Evolutionary conservation across 2,113 vertebrate species (phyloP).

Genomic region (Sula dactylatra): DNA sequence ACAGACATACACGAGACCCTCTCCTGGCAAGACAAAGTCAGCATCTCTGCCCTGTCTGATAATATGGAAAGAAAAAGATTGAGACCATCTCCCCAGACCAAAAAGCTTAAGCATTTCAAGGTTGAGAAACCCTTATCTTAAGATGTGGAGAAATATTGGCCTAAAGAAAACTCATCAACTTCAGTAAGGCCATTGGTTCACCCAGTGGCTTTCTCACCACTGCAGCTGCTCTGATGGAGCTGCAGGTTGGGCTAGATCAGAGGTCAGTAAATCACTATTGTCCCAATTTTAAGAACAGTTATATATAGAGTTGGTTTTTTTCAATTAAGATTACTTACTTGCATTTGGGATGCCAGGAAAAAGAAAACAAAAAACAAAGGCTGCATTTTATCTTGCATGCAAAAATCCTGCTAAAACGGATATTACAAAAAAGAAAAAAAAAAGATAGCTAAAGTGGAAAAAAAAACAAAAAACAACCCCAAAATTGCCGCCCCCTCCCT

Average conservation of each 20-base stretch:
- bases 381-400: slow-evolving; percentile 74
- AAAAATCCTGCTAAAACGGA: slow-evolving; percentile 72
- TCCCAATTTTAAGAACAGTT: slow-evolving; percentile 22
- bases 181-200: background rate
- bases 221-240: background rate
- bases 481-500: slow-evolving; percentile 34
- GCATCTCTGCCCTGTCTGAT: background rate
- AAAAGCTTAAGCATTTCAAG: background rate
- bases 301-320: background rate
- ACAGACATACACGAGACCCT: background rate
- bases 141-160: background rate
- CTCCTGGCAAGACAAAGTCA: slow-evolving; percentile 19
- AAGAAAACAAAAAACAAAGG: slow-evolving; percentile 72
- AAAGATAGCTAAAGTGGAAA: background rate
- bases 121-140: background rate
- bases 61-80: slow-evolving; percentile 63
- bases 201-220: background rate
- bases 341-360: slow-evolving; percentile 69
- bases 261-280: background rate
- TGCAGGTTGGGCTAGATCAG: background rate
- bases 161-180: background rate
- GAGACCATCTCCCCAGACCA: slow-evolving; percentile 1
- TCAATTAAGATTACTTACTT: slow-evolving; percentile 73
- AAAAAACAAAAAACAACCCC: background rate
- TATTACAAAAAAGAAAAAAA: slow-evolving; percentile 18